A percentile compares a stretch with the other conserved stretches of the same genome.
Evolutionary conservation across 2,113 vertebrate species (phyloP).

Genomic region (Ornithorhynchus anatinus): DNA sequence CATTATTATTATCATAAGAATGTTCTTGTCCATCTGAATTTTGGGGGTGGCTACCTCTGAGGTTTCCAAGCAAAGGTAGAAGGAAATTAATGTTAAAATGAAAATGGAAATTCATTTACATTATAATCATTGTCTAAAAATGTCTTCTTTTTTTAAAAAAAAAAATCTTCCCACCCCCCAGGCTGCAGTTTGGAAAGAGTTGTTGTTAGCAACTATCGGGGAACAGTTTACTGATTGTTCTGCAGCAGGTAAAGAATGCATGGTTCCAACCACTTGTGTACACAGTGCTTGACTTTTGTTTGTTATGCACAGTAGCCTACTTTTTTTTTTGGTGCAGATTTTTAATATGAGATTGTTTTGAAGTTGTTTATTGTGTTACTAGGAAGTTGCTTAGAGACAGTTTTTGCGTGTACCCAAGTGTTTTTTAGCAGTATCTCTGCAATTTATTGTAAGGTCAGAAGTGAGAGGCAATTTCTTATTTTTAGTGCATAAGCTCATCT

Average conservation of each 20-base stretch:
- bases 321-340: background rate
- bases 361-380: background rate
- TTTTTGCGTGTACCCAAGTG: background rate
- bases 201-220: conserved; percentile 92
- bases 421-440: background rate
- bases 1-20: too few species aligned
- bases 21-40: background rate
- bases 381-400: background rate
- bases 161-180: conserved; percentile 50
- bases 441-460: background rate
- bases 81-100: background rate
- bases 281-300: background rate
- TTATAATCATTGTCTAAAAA: conserved; percentile 22
- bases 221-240: conserved; percentile 93
- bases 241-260: conserved; percentile 78
- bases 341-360: background rate
- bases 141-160: background rate
- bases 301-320: background rate
- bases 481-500: background rate
- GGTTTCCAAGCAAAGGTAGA: background rate
- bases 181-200: conserved; percentile 93
- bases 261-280: background rate
- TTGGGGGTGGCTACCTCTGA: background rate
- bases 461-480: background rate
- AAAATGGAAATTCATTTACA: background rate